Conservation (phyloP, 2,113 vertebrate species). For the Asarcornis scutulata region DNA sequence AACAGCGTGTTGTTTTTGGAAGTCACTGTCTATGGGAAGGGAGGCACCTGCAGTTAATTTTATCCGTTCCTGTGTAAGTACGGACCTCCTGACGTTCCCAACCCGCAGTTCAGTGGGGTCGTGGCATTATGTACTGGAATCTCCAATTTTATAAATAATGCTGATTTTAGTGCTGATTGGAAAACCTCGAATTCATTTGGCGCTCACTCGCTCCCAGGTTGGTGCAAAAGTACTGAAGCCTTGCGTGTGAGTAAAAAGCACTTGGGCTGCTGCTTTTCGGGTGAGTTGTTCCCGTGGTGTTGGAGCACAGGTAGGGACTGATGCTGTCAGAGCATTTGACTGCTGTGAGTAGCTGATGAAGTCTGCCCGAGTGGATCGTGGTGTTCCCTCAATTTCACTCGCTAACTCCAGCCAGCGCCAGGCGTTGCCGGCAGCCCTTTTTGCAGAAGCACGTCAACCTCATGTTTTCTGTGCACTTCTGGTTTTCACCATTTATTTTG, state of each 20-base stretch:
- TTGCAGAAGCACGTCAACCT: background rate
- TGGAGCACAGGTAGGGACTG: background rate
- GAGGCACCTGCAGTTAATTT: conserved; percentile 65
- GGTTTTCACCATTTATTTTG: background rate
- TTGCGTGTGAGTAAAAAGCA: background rate
- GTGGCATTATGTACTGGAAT: conserved; percentile 19
- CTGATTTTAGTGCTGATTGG: conserved; percentile 53
- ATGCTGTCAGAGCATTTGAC: background rate
- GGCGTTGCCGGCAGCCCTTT: background rate
- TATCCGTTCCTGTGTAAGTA: conserved; percentile 39
- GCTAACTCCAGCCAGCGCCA: fast-evolving
- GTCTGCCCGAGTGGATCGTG: background rate
- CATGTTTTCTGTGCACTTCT: background rate
- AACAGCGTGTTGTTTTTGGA: conserved; percentile 54
- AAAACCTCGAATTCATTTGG: conserved; percentile 54
- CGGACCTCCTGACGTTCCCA: conserved; percentile 13
- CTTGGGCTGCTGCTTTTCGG: fast-evolving
- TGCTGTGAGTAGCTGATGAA: background rate
- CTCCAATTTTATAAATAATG: conserved; percentile 60
- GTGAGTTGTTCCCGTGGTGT: background rate
- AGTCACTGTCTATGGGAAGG: conserved; percentile 59
- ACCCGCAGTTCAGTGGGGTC: background rate
- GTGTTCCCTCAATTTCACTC: background rate
- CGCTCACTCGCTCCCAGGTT: background rate
- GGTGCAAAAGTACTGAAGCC: background rate